Evolutionary conservation across 2,888 invertebrate genomes (phyloP).

Genomic region (Andrena chrysosceles): DNA sequence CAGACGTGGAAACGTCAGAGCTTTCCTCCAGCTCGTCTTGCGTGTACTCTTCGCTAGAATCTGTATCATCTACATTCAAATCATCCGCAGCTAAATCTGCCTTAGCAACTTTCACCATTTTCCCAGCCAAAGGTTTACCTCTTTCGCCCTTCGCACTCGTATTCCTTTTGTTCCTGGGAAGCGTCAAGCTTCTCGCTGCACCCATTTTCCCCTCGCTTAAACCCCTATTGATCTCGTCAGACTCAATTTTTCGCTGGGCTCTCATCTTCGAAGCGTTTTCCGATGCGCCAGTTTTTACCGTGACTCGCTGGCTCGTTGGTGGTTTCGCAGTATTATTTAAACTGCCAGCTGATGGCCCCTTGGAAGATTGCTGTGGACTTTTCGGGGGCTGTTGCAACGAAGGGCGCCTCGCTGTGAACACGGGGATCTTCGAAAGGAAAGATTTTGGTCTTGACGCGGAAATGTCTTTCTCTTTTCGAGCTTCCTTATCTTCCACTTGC

Average conservation of each 20-base stretch:
- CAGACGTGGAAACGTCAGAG: constrained; percentile 46
- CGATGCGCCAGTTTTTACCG: constrained; percentile 51
- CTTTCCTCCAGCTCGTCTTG: constrained; percentile 49
- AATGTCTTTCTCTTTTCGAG: neutral
- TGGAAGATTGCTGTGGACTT: neutral
- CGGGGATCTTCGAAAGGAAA: constrained; percentile 58
- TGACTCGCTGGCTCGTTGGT: constrained; percentile 34
- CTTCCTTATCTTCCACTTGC: neutral
- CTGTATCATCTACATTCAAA: constrained; percentile 37
- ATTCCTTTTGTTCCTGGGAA: neutral
- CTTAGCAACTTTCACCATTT: too few relatives aligned
- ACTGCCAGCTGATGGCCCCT: neutral
- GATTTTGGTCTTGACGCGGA: constrained; percentile 24
- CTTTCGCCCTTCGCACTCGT: neutral
- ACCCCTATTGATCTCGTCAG: constrained; percentile 2
- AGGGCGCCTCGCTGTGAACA: constrained; percentile 38
- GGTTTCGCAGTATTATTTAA: constrained; percentile 77
- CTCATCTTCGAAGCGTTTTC: constrained; percentile 4
- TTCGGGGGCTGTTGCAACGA: neutral
- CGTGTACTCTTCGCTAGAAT: constrained; percentile 42
- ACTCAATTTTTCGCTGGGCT: neutral
- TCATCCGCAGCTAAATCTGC: neutral
- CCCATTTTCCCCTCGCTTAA: neutral
- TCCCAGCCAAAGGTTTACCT: neutral
- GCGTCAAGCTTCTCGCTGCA: neutral